Evolutionary conservation across 2,113 vertebrate species (phyloP), one percentile per base, ranked within the genome.

Genomic region (Taxidea taxus): DNA sequence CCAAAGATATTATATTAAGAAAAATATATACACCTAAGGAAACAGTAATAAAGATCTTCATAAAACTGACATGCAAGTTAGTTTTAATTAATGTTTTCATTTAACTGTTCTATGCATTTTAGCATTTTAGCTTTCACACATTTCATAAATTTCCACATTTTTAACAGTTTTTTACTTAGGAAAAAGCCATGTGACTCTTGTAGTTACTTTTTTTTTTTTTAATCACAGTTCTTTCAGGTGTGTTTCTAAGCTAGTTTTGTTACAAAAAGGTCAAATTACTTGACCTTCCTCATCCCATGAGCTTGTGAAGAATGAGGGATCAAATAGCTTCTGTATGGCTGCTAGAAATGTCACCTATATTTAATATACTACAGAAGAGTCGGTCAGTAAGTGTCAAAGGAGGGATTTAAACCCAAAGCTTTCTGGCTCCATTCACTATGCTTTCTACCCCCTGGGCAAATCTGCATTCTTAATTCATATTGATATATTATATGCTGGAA

Each of bases 181-280:
- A 97, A 97, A 95, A 31, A 93, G 44, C 4, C 6, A 54, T 2
- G n/a, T 80, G 20, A 31, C 64, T 94, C 4, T 31, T 72, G 2
- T 42, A 90, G 37, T 39, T 34, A 4, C 8, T 37, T n/a, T 78
- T 87, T 54, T 42, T 44, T 75, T 74, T 44, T 23, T 60, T 4
- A 80, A n/a, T 27, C 77, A 18, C 15, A 31, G 13, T 49, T 92
- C 86, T 84, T 81, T 93, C 60, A 68, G 18, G 21, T 81, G 7
- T 62, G 9, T 86, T 83, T 91, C 31, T 90, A 97, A 92, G 87
- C 96, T 98, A 86, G 74, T 94, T 98, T 97, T 98, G 83, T 96
- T 94, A 97, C 78, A 96, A 23, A 97, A 94, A 96, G 87, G 90
- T 98, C 96, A 98, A 96, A 97, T 97, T 94, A 96, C 97, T 98